phyloP scores from a whole-genome alignment of 2,797 vertebrate genomes.

The Melanotaenia pygmaea region DNA sequence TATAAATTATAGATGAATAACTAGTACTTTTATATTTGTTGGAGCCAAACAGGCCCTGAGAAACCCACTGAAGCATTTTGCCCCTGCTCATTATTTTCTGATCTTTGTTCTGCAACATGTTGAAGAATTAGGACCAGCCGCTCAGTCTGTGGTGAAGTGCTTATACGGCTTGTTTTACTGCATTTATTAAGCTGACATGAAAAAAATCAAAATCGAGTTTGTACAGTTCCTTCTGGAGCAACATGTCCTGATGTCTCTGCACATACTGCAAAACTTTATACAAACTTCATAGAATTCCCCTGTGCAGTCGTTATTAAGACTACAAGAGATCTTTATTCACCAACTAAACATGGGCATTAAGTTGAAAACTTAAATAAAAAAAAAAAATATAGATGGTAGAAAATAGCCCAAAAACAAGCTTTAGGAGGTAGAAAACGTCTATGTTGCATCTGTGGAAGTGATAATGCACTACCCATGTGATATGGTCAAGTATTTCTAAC shows the following conservation, averaged over 20 bases:
- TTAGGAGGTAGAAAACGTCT: slow-evolving; percentile 35
- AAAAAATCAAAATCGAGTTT: no score
- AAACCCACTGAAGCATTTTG: not conserved
- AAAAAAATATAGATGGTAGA: slow-evolving; percentile 10
- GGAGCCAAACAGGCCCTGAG: not conserved
- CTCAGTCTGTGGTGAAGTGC: not conserved
- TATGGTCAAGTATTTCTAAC: not conserved
- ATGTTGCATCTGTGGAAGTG: not conserved
- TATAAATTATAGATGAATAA: not conserved
- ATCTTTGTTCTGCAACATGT: no score
- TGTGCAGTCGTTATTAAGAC: not conserved
- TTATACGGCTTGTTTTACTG: no score
- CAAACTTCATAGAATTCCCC: not conserved
- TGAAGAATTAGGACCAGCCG: not conserved
- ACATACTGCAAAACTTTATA: not conserved
- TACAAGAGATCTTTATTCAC: not conserved
- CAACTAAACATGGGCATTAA: slow-evolving; percentile 1
- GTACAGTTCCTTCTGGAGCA: no score
- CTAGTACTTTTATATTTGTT: not conserved
- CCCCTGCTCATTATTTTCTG: not conserved
- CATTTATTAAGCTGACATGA: no score
- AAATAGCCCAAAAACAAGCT: slow-evolving; percentile 1
- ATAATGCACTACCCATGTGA: not conserved
- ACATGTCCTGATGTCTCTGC: not conserved
- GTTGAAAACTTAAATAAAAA: slow-evolving; percentile 2